These are phyloP conservation scores for Chrysolina oricalcia DNA, from an alignment of 2,888 invertebrate species.

Conservation along the genomic window DNA sequence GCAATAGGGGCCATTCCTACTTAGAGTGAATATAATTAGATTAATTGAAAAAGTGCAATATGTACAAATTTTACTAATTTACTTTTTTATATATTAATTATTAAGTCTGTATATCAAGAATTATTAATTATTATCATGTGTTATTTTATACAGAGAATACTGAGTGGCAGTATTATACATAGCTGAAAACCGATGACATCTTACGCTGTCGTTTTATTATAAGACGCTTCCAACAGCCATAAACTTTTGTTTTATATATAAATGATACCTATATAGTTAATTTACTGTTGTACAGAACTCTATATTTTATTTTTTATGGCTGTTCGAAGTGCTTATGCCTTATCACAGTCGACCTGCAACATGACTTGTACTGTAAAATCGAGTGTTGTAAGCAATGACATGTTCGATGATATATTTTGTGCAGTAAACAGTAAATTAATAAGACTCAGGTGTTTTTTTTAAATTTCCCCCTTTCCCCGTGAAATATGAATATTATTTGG, in stretches of 20 bases:
- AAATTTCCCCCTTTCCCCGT: conserved; percentile 52
- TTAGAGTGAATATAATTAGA: conserved; percentile 66
- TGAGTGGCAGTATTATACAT: conserved; percentile 70
- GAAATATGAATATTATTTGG: background rate
- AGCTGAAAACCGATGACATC: conserved; percentile 34
- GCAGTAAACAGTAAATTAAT: conserved; percentile 72
- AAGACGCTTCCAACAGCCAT: conserved; percentile 60
- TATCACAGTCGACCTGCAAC: conserved; percentile 68
- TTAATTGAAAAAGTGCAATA: conserved; percentile 78
- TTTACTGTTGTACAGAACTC: conserved; percentile 64
- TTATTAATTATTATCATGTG: conserved; percentile 68
- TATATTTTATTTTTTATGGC: conserved; percentile 62
- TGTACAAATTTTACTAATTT: conserved; percentile 81
- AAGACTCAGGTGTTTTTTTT: conserved; percentile 60
- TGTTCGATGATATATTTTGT: conserved; percentile 73
- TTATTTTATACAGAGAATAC: conserved; percentile 71
- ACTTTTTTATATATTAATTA: conserved; percentile 70
- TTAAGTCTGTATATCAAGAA: conserved; percentile 70
- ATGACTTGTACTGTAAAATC: conserved; percentile 68
- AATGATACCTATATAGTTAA: conserved; percentile 59
- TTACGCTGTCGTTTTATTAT: conserved; percentile 43
- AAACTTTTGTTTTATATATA: conserved; percentile 54
- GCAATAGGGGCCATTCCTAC: conserved; percentile 64
- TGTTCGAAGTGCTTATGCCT: conserved; percentile 60
- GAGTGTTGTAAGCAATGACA: conserved; percentile 72